Percentiles rank a stretch among this genome's conserved stretches.
Evolutionary conservation across 2,797 vertebrate species (phyloP).

Genomic region (Molossus molossus): DNA sequence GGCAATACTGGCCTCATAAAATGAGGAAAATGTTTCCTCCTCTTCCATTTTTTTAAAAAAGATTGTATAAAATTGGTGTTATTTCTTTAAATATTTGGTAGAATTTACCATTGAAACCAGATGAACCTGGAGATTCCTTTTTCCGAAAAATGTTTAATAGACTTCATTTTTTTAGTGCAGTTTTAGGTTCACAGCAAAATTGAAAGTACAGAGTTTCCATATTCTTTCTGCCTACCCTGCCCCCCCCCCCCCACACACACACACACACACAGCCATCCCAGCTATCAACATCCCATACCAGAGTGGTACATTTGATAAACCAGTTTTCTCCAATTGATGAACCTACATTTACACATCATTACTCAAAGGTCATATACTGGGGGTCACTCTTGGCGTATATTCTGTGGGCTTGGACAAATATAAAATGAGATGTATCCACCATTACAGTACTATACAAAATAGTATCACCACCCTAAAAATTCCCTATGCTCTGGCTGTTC

Average conservation of each 20-base stretch:
- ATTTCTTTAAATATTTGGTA: not conserved
- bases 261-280: not conserved
- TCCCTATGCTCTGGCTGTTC: not conserved
- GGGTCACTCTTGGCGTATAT: not conserved
- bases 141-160: not conserved
- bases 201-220: not conserved
- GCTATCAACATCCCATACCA: not conserved
- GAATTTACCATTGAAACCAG: not conserved
- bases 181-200: conserved; percentile 1
- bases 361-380: not conserved
- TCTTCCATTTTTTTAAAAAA: not conserved
- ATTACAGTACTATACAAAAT: not conserved
- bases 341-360: not conserved
- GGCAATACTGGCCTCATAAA: not conserved
- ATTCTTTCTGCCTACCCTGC: not conserved
- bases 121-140: not conserved
- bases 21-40: not conserved
- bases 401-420: not conserved
- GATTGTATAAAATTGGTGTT: not conserved
- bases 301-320: not conserved
- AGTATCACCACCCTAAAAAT: not conserved
- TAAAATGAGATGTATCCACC: not conserved
- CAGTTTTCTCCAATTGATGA: not conserved
- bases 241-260: not conserved
- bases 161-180: not conserved